Evolutionary conservation across 2,888 invertebrate species (phyloP).

Genomic region (Augiades crinisus): DNA sequence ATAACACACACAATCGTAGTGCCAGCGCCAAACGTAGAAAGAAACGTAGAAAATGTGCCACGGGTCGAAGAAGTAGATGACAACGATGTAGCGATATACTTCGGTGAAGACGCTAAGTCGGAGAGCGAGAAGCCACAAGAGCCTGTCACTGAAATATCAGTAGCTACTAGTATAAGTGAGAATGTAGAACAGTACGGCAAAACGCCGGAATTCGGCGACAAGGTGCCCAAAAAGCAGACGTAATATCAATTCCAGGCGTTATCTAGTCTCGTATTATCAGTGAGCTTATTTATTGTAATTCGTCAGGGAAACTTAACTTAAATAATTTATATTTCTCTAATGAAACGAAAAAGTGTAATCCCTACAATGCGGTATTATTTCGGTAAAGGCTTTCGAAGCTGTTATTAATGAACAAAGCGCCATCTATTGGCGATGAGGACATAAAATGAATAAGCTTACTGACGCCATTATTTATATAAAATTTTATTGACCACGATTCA

Average conservation of each 20-base stretch:
- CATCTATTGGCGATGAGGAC: not conserved
- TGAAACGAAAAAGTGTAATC: too few species aligned
- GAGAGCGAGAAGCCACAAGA: slow-evolving; percentile 41
- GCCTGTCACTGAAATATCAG: slow-evolving; percentile 71
- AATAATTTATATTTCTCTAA: not conserved
- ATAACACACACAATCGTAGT: slow-evolving; percentile 65
- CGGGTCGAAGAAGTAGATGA: slow-evolving; percentile 71
- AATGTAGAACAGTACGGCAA: slow-evolving; percentile 44
- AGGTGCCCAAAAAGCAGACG: slow-evolving; percentile 47
- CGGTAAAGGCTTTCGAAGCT: too few species aligned
- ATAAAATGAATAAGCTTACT: slow-evolving; percentile 17
- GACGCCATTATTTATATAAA: slow-evolving; percentile 26
- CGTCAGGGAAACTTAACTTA: not conserved
- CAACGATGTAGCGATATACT: slow-evolving; percentile 82
- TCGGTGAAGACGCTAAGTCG: slow-evolving; percentile 48
- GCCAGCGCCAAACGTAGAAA: slow-evolving; percentile 53
- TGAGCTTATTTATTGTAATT: slow-evolving; percentile 18
- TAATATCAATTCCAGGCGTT: slow-evolving; percentile 34
- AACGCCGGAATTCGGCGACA: slow-evolving; percentile 52
- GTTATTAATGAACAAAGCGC: too few species aligned
- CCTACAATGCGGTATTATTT: too few species aligned
- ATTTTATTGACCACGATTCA: not conserved
- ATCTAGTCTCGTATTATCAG: slow-evolving; percentile 33
- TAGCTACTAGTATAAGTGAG: slow-evolving; percentile 72
- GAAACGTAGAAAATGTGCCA: slow-evolving; percentile 43